These are phyloP conservation scores for Varroa destructor DNA, from an alignment of 1,140 invertebrate genomes.

Conservation along the genomic window DNA sequence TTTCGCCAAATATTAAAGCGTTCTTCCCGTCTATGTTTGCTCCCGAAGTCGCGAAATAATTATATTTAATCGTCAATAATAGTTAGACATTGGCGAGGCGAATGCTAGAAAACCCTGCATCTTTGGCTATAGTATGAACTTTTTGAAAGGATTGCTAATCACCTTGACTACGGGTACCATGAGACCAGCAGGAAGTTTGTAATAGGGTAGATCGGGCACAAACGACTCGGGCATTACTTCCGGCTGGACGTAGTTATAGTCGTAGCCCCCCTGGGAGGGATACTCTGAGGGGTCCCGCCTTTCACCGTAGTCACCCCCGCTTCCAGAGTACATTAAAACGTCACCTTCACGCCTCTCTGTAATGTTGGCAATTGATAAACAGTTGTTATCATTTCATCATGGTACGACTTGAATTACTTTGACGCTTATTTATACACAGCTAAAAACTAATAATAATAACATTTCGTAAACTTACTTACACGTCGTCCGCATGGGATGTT, in stretches of 20 bases:
- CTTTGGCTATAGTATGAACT: too few species aligned
- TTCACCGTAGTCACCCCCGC: slow-evolving; percentile 2
- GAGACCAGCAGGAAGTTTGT: slow-evolving; percentile 82
- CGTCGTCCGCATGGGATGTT: too few species aligned
- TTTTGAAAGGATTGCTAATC: slow-evolving; percentile 31
- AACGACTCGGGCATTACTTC: slow-evolving; percentile 37
- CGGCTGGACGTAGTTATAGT: slow-evolving; percentile 25
- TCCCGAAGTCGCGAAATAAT: too few species aligned
- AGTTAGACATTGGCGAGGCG: too few species aligned
- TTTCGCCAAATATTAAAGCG: too few species aligned
- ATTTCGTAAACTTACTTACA: too few species aligned
- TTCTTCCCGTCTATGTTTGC: too few species aligned
- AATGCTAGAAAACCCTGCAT: too few species aligned
- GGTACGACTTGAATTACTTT: slow-evolving; percentile 35
- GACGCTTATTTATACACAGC: not conserved
- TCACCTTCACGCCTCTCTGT: slow-evolving; percentile 19
- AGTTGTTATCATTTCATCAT: slow-evolving; percentile 16
- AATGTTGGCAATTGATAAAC: not conserved
- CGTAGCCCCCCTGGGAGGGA: slow-evolving; percentile 43
- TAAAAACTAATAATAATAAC: too few species aligned
- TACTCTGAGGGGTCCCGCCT: slow-evolving; percentile 19
- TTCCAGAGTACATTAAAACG: slow-evolving; percentile 13
- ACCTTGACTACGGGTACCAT: slow-evolving; percentile 86
- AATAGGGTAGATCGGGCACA: slow-evolving; percentile 82
- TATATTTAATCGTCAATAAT: too few species aligned